Evolutionary conservation across 2,888 invertebrate species (phyloP).

Genomic region (Mycogona germanica): DNA sequence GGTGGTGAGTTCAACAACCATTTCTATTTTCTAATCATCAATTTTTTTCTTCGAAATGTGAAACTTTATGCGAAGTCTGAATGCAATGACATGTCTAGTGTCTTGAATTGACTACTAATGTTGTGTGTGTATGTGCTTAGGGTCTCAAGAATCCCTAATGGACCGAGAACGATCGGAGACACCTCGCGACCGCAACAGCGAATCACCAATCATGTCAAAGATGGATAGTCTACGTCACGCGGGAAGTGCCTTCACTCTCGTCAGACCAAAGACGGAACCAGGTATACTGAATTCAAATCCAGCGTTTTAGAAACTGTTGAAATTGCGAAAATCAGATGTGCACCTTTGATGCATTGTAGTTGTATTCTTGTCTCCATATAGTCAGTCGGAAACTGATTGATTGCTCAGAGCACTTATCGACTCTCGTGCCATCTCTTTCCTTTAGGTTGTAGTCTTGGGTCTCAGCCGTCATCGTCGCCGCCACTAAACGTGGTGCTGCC

Average conservation of each 20-base stretch:
- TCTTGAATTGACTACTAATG: neutral
- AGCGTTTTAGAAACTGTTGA: neutral
- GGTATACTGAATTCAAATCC: constrained; percentile 34
- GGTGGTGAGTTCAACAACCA: constrained; percentile 18
- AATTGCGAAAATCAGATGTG: too few relatives aligned
- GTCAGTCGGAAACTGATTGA: constrained; percentile 43
- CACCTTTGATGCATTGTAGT: too few relatives aligned
- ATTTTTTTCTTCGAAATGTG: too few relatives aligned
- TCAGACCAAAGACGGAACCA: constrained; percentile 73
- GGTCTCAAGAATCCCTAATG: neutral
- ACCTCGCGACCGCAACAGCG: constrained; percentile 12
- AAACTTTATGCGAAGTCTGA: too few relatives aligned
- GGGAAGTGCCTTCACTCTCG: constrained; percentile 60
- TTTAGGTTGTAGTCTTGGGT: neutral
- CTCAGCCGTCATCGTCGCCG: neutral
- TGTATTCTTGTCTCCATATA: too few relatives aligned
- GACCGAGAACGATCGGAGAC: constrained; percentile 11
- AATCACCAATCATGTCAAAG: constrained; percentile 18
- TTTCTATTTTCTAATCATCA: too few relatives aligned
- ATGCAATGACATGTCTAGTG: neutral
- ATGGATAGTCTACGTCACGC: constrained; percentile 29
- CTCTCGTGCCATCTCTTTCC: neutral
- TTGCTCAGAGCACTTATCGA: too few relatives aligned
- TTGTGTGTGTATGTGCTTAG: too few relatives aligned
- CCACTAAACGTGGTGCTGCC: constrained; percentile 29